phyloP scores from a whole-genome alignment of 1,140 invertebrate species.

The Drosophila mayri region DNA sequence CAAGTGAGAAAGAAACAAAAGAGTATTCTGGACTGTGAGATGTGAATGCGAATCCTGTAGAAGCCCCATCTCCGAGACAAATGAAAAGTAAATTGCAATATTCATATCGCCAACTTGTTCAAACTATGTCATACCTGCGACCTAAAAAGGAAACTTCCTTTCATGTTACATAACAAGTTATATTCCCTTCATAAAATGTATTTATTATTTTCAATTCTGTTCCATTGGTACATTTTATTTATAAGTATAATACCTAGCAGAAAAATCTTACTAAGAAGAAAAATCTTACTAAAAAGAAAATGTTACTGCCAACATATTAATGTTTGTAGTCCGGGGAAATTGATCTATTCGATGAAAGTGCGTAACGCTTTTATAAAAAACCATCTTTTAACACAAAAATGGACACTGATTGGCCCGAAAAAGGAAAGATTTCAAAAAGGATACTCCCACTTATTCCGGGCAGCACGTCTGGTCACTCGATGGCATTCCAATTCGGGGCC shows the following conservation, averaged over 20 bases:
- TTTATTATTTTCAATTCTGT: background rate
- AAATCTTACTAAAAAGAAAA: too few species aligned
- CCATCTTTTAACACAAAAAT: background rate
- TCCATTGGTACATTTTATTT: background rate
- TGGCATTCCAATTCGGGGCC: slow-evolving; percentile 49
- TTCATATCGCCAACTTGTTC: background rate
- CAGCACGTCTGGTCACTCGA: slow-evolving; percentile 23
- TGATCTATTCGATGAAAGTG: background rate
- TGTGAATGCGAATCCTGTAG: too few species aligned
- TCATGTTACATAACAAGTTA: background rate
- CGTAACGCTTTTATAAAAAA: background rate
- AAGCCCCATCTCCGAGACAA: too few species aligned
- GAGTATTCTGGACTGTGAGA: too few species aligned
- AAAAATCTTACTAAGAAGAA: background rate
- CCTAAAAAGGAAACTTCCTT: background rate
- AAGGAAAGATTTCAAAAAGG: background rate
- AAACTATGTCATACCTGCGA: background rate
- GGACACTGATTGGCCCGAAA: slow-evolving; percentile 8
- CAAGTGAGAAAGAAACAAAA: too few species aligned
- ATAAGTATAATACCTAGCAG: background rate
- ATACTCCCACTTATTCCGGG: slow-evolving; percentile 5
- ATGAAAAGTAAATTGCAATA: background rate
- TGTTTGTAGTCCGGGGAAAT: background rate
- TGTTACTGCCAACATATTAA: background rate
- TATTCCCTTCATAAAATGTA: background rate